Conservation (phyloP, 2,113 vertebrate genomes). For the Megatriorchis doriae region DNA sequence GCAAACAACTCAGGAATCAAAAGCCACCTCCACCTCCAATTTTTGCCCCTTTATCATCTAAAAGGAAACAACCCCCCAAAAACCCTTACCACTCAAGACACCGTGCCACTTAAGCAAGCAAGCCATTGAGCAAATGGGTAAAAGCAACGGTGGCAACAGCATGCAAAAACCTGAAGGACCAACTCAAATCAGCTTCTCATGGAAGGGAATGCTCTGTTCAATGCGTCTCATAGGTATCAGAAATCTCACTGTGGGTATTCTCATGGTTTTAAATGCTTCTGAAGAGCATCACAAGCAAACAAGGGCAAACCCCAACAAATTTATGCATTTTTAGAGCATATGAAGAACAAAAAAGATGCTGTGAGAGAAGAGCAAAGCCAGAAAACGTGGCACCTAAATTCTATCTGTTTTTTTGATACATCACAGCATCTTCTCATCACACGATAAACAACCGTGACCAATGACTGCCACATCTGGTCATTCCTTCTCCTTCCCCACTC, state of each 20-base stretch:
- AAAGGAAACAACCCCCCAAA: neutral
- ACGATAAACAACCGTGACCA: neutral
- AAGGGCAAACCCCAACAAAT: neutral
- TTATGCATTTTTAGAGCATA: neutral
- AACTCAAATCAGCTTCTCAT: neutral
- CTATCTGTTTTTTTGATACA: neutral
- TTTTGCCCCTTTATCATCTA: neutral
- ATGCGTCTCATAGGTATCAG: neutral
- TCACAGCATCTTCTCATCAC: neutral
- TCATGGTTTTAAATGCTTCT: neutral
- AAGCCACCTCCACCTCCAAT: neutral
- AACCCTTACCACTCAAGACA: neutral
- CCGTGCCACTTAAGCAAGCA: neutral
- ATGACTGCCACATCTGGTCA: neutral
- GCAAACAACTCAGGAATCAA: neutral
- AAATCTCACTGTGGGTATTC: neutral
- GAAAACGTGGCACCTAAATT: neutral
- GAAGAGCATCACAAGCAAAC: neutral
- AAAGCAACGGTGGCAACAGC: neutral
- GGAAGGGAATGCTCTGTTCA: accelerated
- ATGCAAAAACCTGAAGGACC: neutral
- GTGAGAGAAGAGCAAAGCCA: neutral
- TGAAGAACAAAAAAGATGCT: neutral
- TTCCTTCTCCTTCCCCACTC: neutral
- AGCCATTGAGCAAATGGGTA: neutral